Base-by-base conservation (phyloP, 2,113 vertebrate genomes). In the Etheostoma spectabile region DNA sequence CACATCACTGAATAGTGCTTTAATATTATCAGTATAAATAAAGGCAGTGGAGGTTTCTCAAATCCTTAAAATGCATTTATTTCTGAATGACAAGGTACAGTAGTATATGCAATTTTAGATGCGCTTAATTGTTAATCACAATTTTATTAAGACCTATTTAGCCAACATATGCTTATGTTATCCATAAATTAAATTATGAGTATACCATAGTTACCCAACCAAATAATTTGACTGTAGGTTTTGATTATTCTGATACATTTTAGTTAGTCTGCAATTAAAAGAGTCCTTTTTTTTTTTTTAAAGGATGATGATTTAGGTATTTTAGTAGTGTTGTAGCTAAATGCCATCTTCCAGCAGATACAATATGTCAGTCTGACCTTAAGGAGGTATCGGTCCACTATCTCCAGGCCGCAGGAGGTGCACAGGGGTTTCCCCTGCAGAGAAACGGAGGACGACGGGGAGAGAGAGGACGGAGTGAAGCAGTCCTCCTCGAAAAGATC, bases 311-410 rank as follows among this genome's bases (percentile, higher is more conserved):
- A 38, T 38, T 38, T 38, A 38, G 2, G 8, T 38, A 8, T 8
- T 8, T n/a, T n/a, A n/a, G 18, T 4, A 19, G 24, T 46, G 42
- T 16, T 51, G 27, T 22, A n/a, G n/a, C n/a, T n/a, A 30, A 76
- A 1, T 10, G 27, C 35, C 12, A 21, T 61, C 18, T 33, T 33
- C 35, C 8, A n/a, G 19, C 19, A 35, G 48, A 1, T 13, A 4
- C 18, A 24, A 19, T 1, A 8, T 1, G 51, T n/a, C 0, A 30
- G 33, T 45, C 90, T 87, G 90, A 99, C 98, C 98, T 99, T 99
- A 22, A 99, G 96, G 59, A 99, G 95, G 92, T 98, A 99, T 84
- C 98, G 95, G 94, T 99, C 98, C 84, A 97, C 93, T 13, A 99
- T 99, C 84, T 98, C 97, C 93, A 94, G 93, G 71, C 97, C 97